A percentile compares a stretch with the other conserved stretches of the same genome.
phyloP scores from a whole-genome alignment of 1,140 invertebrate species.

The Drosophila ambigua region DNA sequence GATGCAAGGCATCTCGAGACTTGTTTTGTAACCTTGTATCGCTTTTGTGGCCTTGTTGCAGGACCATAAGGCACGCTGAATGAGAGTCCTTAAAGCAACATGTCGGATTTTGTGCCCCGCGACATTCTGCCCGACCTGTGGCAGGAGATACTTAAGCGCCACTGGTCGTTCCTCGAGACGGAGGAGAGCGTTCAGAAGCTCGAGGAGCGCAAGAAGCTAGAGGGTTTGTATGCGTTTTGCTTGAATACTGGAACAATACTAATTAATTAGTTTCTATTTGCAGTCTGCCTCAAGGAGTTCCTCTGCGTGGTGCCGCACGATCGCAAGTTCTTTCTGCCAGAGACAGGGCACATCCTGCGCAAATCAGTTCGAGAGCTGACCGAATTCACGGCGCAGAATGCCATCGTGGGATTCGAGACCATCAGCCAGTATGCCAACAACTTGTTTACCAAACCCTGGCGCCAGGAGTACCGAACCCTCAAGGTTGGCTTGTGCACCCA shows the following conservation, averaged over 20 bases:
- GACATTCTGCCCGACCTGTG: conserved; percentile 85
- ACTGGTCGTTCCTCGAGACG: conserved; percentile 90
- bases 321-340: conserved; percentile 90
- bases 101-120: conserved; percentile 79
- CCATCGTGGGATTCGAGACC: conserved; percentile 92
- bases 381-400: conserved; percentile 92
- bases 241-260: not conserved
- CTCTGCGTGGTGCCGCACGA: conserved; percentile 91
- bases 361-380: conserved; percentile 88
- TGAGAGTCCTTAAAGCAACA: conserved; percentile 71
- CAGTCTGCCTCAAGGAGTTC: conserved; percentile 91
- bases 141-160: conserved; percentile 88
- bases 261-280: not conserved
- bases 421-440: conserved; percentile 93
- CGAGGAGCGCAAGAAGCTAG: conserved; percentile 89
- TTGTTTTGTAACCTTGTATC: conserved; percentile 43
- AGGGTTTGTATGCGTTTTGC: conserved; percentile 85
- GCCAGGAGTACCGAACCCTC: conserved; percentile 92
- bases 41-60: conserved; percentile 36
- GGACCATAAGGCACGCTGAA: conserved; percentile 65
- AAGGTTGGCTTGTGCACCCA: conserved; percentile 85
- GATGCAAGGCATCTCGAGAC: conserved; percentile 38
- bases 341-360: conserved; percentile 90
- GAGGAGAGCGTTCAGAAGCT: conserved; percentile 91
- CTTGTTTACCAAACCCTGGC: conserved; percentile 93